Base-by-base conservation (phyloP, 2,113 vertebrate genomes). In the Salvelinus sp. region DNA sequence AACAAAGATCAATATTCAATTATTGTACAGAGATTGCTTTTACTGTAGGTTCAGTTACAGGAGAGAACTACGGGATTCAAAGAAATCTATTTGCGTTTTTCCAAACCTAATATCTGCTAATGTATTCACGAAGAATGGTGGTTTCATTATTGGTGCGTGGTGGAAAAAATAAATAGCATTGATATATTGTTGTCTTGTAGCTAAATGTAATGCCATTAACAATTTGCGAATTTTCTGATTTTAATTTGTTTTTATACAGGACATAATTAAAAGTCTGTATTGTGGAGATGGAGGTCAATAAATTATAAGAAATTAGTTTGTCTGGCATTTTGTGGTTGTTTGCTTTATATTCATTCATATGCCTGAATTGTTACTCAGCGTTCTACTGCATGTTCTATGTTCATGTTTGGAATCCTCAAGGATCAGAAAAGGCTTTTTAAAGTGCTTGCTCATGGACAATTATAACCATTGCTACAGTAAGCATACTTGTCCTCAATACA, bases 1-100 rank as follows among this genome's bases (percentile, higher is more conserved):
- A 72, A n/a, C 30, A 70, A 30, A 75, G 44, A 72, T 65, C 67
- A 70, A 73, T 76, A 68, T 18, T 65, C 58, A 25, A 66, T 70
- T 64, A 67, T 63, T 23, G 13, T n/a, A 18, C 64, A n/a, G 23
- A 28, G 30, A 68, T 66, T 69, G 69, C 48, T 70, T 69, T 20
- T 58, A 9, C 7, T 73, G 28, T 22, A 28, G 63, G 62, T 38
- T n/a, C 3, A 6, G 67, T 69, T 30, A 69, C 2, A 25, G 12
- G 25, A 9, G 23, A 28, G 23, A 67, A 14, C 33, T 22, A 44
- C 1, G 22, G 18, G 18, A 69, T 38, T 69, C 66, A 44, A 10
- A 69, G 16, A 69, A 25, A 48, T 27, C 13, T 30, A 73, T 48
- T 74, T 13, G 48, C 38, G 20, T 47, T 79, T 58, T 62, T n/a